These are phyloP conservation scores for Prolemur simus DNA, from an alignment of 2,113 vertebrate species.

Conservation along the genomic window DNA sequence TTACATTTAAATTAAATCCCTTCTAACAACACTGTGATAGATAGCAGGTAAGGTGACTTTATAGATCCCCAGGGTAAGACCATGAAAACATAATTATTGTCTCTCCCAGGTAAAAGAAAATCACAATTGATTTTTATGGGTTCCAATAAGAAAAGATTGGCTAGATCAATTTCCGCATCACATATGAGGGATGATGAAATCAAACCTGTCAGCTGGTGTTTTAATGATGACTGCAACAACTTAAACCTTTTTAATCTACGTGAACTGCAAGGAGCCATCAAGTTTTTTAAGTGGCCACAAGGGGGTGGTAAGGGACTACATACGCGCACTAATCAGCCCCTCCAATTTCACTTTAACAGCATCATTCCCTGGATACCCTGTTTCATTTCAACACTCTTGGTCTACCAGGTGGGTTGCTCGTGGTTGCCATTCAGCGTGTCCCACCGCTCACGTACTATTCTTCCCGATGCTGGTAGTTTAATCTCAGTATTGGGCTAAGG, in stretches of 20 bases:
- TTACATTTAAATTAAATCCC: constrained; percentile 30
- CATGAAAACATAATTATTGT: background rate
- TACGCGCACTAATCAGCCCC: background rate
- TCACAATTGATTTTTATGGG: background rate
- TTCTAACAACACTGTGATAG: background rate
- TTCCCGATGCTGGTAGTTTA: background rate
- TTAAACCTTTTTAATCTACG: background rate
- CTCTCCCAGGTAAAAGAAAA: background rate
- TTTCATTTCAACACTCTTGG: background rate
- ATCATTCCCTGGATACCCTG: background rate
- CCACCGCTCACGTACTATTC: background rate
- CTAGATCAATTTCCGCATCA: background rate
- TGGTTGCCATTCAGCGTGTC: background rate
- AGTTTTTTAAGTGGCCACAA: constrained; percentile 32
- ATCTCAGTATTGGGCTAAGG: background rate
- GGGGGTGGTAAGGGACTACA: constrained; percentile 15
- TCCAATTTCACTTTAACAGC: background rate
- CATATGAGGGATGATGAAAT: background rate
- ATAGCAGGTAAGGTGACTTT: background rate
- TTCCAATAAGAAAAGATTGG: background rate
- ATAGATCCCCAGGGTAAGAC: background rate
- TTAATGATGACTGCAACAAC: background rate
- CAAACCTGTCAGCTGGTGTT: background rate
- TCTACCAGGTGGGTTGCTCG: background rate
- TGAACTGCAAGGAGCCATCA: background rate